These are phyloP conservation scores for Oscheius sp. DNA, from an alignment of 1,140 invertebrate genomes.

Conservation along the genomic window DNA sequence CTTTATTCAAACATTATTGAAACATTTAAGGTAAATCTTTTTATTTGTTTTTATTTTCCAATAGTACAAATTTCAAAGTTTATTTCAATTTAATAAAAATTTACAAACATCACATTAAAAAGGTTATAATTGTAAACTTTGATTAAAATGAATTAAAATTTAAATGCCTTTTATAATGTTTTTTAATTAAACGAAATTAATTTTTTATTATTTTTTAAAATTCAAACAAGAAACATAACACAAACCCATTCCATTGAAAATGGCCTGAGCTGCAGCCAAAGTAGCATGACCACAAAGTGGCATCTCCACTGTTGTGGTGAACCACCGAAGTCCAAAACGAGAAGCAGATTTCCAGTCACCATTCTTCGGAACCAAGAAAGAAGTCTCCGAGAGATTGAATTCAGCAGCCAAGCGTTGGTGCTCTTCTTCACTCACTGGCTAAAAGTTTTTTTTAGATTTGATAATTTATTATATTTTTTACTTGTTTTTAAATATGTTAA, in stretches of 20 bases:
- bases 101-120: too few relatives aligned
- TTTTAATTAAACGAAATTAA: conserved; percentile 6
- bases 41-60: too few relatives aligned
- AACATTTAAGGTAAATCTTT: too few relatives aligned
- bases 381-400: conserved; percentile 70
- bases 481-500: conserved; percentile 20
- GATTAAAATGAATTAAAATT: too few relatives aligned
- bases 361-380: conserved; percentile 63
- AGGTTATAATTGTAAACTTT: too few relatives aligned
- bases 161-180: too few relatives aligned
- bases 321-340: conserved; percentile 67
- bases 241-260: conserved; percentile 60
- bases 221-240: background rate
- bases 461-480: too few relatives aligned
- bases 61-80: too few relatives aligned
- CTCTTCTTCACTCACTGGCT: conserved; percentile 61
- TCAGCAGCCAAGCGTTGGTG: conserved; percentile 67
- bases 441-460: too few relatives aligned
- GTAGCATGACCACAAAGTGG: conserved; percentile 70
- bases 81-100: too few relatives aligned
- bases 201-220: conserved; percentile 24
- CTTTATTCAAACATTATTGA: conserved; percentile 13
- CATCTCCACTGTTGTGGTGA: conserved; percentile 68
- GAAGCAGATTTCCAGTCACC: conserved; percentile 51
- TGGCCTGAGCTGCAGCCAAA: conserved; percentile 65